Conservation (phyloP, 1,140 invertebrate species). For the Berghia stephanieae region DNA sequence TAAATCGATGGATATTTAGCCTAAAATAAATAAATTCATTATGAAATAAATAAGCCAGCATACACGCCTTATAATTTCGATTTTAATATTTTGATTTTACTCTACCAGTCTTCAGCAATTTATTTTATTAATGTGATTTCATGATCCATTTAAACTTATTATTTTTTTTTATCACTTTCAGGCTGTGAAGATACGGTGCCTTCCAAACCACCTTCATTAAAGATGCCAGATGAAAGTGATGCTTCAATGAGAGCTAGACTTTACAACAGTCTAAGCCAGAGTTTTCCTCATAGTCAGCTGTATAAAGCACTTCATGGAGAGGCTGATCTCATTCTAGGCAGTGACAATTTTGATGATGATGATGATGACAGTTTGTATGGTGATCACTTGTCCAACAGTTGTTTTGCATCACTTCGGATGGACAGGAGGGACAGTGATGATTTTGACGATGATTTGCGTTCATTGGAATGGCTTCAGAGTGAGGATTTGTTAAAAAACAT, state of each 20-base stretch:
- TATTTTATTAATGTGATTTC: too few species aligned
- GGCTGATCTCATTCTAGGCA: constrained; percentile 29
- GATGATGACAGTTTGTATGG: constrained; percentile 51
- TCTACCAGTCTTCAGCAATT: too few species aligned
- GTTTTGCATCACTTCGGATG: constrained; percentile 62
- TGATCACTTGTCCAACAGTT: constrained; percentile 61
- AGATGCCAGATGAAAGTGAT: constrained; percentile 58
- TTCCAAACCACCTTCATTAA: constrained; percentile 27
- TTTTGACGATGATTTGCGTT: constrained; percentile 85
- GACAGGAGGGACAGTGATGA: constrained; percentile 60
- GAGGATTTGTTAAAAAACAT: constrained; percentile 82
- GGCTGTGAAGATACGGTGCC: constrained; percentile 32
- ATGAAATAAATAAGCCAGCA: too few species aligned
- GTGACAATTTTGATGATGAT: constrained; percentile 43
- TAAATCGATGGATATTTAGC: too few species aligned
- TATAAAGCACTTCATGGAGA: constrained; percentile 60
- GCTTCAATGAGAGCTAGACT: constrained; percentile 61
- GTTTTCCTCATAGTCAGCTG: constrained; percentile 63
- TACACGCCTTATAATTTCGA: too few species aligned
- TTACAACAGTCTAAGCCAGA: constrained; percentile 63
- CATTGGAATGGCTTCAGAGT: constrained; percentile 90
- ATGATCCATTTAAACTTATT: too few species aligned
- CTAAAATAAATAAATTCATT: too few species aligned
- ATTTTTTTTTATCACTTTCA: neutral
- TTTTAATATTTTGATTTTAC: too few species aligned